Base-by-base conservation (phyloP, 35 echinoderm and acorn worm genomes). In the Patiria miniata region DNA sequence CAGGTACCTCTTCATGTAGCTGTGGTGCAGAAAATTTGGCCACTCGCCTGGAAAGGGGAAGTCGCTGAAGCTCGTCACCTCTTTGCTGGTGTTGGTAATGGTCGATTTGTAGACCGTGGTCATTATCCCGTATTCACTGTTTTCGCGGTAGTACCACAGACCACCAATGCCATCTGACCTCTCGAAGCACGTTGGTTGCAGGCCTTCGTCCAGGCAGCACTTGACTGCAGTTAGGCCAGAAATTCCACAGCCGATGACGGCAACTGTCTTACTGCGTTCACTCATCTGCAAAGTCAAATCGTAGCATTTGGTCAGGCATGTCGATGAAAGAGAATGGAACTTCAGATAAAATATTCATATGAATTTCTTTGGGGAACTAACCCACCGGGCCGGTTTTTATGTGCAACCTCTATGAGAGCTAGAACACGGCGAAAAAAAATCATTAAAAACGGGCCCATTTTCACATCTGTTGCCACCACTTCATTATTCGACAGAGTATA, bases 111-210 rank as follows among this genome's bases (percentile, higher is more conserved):
- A 97, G 54, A 97, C 61, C 0, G 61, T 23, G 23, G 61, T 23
- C 29, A 12, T 1, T 18, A 51, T 37, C 5, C 80, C 61, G 5
- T 78, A 52, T 44, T 80, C 93, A 21, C 83, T 58, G 0, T 77
- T 73, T 28, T 98, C 95, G 36, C 91, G 40, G 52, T 87, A 97
- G 40, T 81, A 68, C 95, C 95, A 97, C 77, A 97, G 51, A 30
- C 94, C 94, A 37, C 94, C 94, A 23, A 96, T 88, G 23, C 81
- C 81, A 68, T 97, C 91, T 4, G 82, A 83, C 32, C 89, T 92
- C 51, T 97, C 94, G 65, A 97, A 97, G 59, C 94, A 97, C 8
- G 89, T 83, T 39, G 94, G 94, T 89, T 89, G 83, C n/a, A 97
- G 81, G 6, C 94, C 94, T 42, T 97, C 94, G 40, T 97, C 94